A percentile compares a stretch with the other conserved stretches of the same genome.
phyloP scores from a whole-genome alignment of 2,113 vertebrate genomes.

The Pangasianodon gigas region DNA sequence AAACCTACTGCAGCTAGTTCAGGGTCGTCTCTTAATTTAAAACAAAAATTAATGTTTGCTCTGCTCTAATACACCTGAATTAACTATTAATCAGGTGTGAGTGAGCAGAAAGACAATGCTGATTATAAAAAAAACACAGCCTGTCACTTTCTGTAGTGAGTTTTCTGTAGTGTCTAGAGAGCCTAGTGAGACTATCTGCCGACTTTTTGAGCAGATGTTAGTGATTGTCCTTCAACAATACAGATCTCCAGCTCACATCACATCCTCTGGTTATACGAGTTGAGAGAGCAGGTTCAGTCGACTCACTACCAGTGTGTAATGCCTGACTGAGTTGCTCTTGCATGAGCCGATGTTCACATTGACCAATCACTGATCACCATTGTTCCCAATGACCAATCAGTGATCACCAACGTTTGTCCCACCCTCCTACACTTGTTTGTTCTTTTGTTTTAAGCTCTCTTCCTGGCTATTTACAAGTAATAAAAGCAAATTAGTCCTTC shows the following conservation, averaged over 20 bases:
- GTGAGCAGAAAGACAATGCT: not conserved
- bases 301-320: not conserved
- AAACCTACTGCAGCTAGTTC: conserved; percentile 1
- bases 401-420: not conserved
- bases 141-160: not conserved
- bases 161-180: not conserved
- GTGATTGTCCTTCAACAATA: not conserved
- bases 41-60: not conserved
- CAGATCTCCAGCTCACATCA: not conserved
- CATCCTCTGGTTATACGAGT: not conserved
- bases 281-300: not conserved
- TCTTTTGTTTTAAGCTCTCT: not conserved
- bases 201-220: not conserved
- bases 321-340: not conserved
- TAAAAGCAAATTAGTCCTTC: not conserved
- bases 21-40: conserved; percentile 11
- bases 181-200: not conserved
- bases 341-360: not conserved
- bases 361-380: not conserved
- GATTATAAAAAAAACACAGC: not conserved
- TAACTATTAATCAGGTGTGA: conserved; percentile 12
- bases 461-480: not conserved
- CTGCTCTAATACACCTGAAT: not conserved
- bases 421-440: not conserved
- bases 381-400: not conserved